Evolutionary conservation across 37 sponge, comb jelly and placozoan genomes (phyloP).

Genomic region (Lycopodina hypogea): DNA sequence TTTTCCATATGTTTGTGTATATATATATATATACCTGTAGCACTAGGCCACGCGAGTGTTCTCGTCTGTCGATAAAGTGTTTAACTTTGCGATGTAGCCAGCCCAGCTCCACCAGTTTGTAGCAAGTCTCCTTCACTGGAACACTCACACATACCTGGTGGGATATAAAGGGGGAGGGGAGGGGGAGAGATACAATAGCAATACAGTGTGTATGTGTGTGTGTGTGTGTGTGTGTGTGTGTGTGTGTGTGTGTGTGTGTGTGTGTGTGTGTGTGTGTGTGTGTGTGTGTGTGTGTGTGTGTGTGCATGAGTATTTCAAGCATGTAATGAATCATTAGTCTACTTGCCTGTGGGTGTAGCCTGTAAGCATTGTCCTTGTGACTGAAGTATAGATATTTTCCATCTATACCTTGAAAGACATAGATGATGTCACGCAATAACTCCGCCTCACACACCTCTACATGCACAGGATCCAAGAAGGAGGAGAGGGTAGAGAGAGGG

Average conservation of each 20-base stretch:
- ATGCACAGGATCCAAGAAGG: background rate
- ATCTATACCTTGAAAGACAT: conserved; percentile 89
- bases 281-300: background rate
- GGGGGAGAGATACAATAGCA: background rate
- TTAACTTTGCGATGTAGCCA: conserved; percentile 83
- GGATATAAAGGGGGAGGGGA: background rate
- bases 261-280: conserved; percentile 1
- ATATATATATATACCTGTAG: conserved; percentile 57
- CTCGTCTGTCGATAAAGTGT: conserved; percentile 53
- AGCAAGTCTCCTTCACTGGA: conserved; percentile 60
- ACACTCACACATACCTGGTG: conserved; percentile 53
- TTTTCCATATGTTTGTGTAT: background rate
- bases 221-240: background rate
- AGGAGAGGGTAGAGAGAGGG: background rate
- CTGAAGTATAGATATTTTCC: conserved; percentile 76
- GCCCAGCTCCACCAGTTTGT: conserved; percentile 93
- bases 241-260: background rate
- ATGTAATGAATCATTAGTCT: no score
- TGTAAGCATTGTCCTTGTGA: conserved; percentile 52
- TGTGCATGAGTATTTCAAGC: no score
- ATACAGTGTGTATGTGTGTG: background rate
- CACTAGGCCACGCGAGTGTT: conserved; percentile 68
- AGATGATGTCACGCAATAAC: conserved; percentile 86
- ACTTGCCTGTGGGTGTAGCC: conserved; percentile 47
- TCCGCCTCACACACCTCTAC: conserved; percentile 48